Evolutionary conservation across 2,888 invertebrate genomes (phyloP), one percentile per base, ranked within the genome.

Genomic region (Campaea margaritaria): DNA sequence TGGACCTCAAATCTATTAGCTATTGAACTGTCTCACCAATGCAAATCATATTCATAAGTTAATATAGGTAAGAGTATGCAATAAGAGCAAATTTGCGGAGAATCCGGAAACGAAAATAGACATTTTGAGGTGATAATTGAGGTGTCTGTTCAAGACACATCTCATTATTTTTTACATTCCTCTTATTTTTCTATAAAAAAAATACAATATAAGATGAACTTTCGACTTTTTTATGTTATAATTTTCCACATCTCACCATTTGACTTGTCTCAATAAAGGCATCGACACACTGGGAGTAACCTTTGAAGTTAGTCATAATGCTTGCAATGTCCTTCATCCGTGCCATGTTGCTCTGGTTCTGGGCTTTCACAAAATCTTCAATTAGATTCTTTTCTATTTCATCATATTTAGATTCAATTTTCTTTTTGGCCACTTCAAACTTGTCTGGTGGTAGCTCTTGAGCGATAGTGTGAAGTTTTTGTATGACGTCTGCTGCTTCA

Each of bases 221-320:
- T n/a, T n/a, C n/a, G n/a, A n/a, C n/a, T n/a, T n/a, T n/a, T n/a
- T n/a, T n/a, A n/a, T n/a, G n/a, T 11, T 41, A 45, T 28, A 42
- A n/a, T n/a, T n/a, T n/a, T n/a, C n/a, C 38, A 11, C 21, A 15
- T 65, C 79, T 86, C 91, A 96, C 97, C 95, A 96, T 95, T 93
- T 99, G 99, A 84, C 98, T 97, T 72, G 98, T 97, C 81, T 99
- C 98, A 76, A 99, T 99, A 81, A 97, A 99, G 0, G 98, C 98
- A 92, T 99, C 97, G 49, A 99, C 95, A 87, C 99, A 99, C 71
- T 98, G 97, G 0, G 97, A 96, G 86, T 99, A 99, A 0, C 98
- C 97, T 91, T 99, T 99, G 80, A 99, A 99, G 78, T 99, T 97
- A 0, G 97, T 97, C 75, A 99, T 93, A 46, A 99, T 96, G 52